Evolutionary conservation across 2,113 vertebrate genomes (phyloP).

Genomic region (Nothobranchius furzeri): DNA sequence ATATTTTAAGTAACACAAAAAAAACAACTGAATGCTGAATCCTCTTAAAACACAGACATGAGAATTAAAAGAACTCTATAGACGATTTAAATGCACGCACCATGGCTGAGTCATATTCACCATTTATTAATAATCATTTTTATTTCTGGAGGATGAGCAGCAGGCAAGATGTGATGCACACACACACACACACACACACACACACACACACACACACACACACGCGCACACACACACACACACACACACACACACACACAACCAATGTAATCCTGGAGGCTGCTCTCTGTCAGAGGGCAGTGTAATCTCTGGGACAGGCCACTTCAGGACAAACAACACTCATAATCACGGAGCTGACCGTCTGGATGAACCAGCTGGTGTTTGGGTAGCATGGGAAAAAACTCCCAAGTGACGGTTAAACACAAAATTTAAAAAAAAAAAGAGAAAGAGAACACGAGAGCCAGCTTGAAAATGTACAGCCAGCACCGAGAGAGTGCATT

Average conservation of each 20-base stretch:
- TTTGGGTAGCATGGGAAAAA: conserved; percentile 19
- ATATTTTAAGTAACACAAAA: too few species aligned
- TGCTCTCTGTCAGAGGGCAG: conserved; percentile 33
- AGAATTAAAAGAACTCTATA: too few species aligned
- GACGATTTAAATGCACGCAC: too few species aligned
- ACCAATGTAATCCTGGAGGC: conserved; percentile 42
- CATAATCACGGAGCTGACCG: conserved; percentile 15
- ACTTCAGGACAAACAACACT: conserved; percentile 37
- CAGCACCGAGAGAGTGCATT: conserved; percentile 9
- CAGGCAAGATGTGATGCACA: too few species aligned
- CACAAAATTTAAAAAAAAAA: not conserved
- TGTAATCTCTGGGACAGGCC: conserved; percentile 37
- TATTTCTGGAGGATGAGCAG: too few species aligned
- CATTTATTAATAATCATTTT: not conserved
- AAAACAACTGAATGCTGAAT: too few species aligned
- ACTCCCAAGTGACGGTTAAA: conserved; percentile 5
- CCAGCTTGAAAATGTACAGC: conserved; percentile 19
- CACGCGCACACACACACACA: not conserved
- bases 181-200: too few species aligned
- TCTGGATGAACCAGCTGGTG: conserved; percentile 40
- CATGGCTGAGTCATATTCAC: too few species aligned
- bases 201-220: not conserved
- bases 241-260: too few species aligned
- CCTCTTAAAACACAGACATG: too few species aligned
- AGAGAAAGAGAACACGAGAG: not conserved